These are phyloP conservation scores for Macroglossus sobrinus DNA, from an alignment of 2,113 vertebrate species.

Conservation along the genomic window DNA sequence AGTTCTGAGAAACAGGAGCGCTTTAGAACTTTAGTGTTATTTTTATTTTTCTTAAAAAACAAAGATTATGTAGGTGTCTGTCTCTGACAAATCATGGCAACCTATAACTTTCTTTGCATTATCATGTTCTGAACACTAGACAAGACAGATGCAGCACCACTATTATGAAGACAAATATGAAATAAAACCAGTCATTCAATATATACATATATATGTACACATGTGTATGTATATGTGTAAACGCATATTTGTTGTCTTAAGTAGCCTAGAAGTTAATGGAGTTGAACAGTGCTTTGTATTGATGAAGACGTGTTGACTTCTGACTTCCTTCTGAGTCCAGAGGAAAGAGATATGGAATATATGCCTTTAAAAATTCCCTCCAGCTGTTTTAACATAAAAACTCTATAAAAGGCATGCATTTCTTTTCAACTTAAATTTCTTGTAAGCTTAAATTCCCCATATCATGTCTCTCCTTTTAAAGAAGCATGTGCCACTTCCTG, in stretches of 20 bases:
- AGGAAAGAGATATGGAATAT: conserved; percentile 31
- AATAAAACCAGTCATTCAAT: neutral
- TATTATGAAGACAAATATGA: neutral
- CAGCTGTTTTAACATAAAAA: conserved; percentile 48
- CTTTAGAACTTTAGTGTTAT: neutral
- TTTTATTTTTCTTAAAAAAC: neutral
- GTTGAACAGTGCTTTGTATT: neutral
- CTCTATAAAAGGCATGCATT: neutral
- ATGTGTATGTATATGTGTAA: too few relatives aligned
- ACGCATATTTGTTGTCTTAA: neutral
- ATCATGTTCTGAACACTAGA: neutral
- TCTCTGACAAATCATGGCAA: neutral
- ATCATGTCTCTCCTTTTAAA: conserved; percentile 1
- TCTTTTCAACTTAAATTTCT: neutral
- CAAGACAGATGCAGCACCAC: neutral
- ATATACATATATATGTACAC: too few relatives aligned
- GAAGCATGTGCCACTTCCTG: neutral
- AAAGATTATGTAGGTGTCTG: neutral
- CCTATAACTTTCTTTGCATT: neutral
- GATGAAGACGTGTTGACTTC: conserved; percentile 8
- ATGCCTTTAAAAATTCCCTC: conserved; percentile 37
- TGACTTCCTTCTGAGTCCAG: conserved; percentile 36
- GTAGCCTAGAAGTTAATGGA: conserved; percentile 14
- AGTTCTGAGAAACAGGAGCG: conserved; percentile 31
- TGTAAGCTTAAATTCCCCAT: neutral